Percentiles rank a stretch among this genome's conserved stretches.
These are phyloP conservation scores for Sycobia sp. DNA, from an alignment of 1,140 invertebrate species.

Conservation along the genomic window DNA sequence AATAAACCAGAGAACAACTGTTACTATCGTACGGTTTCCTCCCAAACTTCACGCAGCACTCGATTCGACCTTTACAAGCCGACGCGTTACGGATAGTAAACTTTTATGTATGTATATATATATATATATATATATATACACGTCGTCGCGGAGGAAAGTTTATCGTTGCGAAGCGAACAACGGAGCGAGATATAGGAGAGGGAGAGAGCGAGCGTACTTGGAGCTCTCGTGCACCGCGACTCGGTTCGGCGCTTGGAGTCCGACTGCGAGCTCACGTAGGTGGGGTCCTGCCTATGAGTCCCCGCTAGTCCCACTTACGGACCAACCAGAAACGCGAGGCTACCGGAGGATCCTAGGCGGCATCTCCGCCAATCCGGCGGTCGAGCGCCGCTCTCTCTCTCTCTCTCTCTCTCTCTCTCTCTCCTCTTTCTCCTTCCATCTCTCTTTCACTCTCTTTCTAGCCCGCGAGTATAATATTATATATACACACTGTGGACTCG, in stretches of 20 bases:
- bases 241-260: constrained; percentile 52
- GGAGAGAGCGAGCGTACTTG: not conserved
- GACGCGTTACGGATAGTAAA: too few relatives aligned
- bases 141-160: too few relatives aligned
- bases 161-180: too few relatives aligned
- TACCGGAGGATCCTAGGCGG: constrained; percentile 57
- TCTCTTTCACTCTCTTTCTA: not conserved
- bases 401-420: constrained; percentile 31
- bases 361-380: constrained; percentile 54
- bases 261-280: constrained; percentile 60
- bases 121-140: too few relatives aligned
- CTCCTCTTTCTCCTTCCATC: constrained; percentile 6
- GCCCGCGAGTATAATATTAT: not conserved
- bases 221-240: constrained; percentile 35
- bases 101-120: too few relatives aligned
- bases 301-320: constrained; percentile 63
- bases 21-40: too few relatives aligned
- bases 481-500: too few relatives aligned
- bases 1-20: too few relatives aligned
- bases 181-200: too few relatives aligned
- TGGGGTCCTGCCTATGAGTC: constrained; percentile 62
- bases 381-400: constrained; percentile 26
- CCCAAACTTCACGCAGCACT: too few relatives aligned
- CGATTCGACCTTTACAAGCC: too few relatives aligned
- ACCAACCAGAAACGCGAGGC: constrained; percentile 60